These are phyloP conservation scores for Sciurus niger DNA, from an alignment of 2,113 vertebrate species.

Conservation along the genomic window DNA sequence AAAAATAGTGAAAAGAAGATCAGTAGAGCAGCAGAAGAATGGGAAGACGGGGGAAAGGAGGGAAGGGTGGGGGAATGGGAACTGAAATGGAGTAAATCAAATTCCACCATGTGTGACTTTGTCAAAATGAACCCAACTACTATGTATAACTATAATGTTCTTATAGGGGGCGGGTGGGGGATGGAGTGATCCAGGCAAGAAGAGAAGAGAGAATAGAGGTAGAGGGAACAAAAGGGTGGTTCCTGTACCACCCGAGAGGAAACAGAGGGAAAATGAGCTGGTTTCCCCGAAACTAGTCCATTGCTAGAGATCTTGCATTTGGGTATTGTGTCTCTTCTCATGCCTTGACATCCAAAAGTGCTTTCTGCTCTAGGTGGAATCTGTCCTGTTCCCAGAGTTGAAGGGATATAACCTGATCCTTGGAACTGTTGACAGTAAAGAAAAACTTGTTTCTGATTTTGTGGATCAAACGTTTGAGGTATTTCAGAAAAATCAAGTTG, in stretches of 20 bases:
- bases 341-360: neutral
- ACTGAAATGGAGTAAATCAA: too few relatives aligned
- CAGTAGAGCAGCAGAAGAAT: too few relatives aligned
- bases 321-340: neutral
- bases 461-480: conserved; percentile 89
- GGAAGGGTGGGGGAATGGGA: too few relatives aligned
- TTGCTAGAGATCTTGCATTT: neutral
- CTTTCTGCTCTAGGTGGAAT: conserved; percentile 91
- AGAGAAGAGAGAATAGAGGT: neutral
- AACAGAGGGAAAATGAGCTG: neutral
- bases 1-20: too few relatives aligned
- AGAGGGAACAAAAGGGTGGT: neutral
- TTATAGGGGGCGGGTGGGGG: too few relatives aligned
- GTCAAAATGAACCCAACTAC: too few relatives aligned
- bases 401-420: conserved; percentile 87
- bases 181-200: neutral
- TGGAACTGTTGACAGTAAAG: conserved; percentile 89
- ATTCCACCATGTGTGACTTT: too few relatives aligned
- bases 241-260: neutral
- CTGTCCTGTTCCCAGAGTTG: conserved; percentile 90
- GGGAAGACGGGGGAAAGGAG: too few relatives aligned
- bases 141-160: too few relatives aligned
- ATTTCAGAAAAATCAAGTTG: conserved; percentile 92
- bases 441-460: conserved; percentile 90
- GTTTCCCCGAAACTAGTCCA: neutral